These are phyloP conservation scores for Nothobranchius furzeri DNA, from an alignment of 2,113 vertebrate genomes.

Conservation along the genomic window DNA sequence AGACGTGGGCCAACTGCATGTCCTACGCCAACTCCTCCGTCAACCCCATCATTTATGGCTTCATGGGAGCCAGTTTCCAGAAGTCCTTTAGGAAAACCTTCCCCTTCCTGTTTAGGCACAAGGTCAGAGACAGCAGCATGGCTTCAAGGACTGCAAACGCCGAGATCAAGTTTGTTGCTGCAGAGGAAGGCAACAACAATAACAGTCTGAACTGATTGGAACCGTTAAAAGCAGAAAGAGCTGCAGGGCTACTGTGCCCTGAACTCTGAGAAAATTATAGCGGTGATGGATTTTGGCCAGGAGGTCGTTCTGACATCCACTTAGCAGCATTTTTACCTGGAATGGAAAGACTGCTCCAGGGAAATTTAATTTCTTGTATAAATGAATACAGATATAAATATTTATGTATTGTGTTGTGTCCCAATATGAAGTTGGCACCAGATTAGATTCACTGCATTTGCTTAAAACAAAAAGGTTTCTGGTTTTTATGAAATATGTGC, in stretches of 20 bases:
- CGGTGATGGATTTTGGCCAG: background rate
- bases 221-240: background rate
- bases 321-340: background rate
- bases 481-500: background rate
- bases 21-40: slow-evolving; percentile 86
- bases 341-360: slow-evolving; percentile 2
- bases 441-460: background rate
- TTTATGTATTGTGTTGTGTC: background rate
- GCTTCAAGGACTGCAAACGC: slow-evolving; percentile 82
- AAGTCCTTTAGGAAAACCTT: slow-evolving; percentile 86
- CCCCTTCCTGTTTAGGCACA: slow-evolving; percentile 83
- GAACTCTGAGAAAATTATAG: background rate
- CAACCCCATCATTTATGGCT: slow-evolving; percentile 83
- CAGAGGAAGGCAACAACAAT: slow-evolving; percentile 75
- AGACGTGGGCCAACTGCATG: slow-evolving; percentile 87
- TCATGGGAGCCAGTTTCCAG: slow-evolving; percentile 85
- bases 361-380: too few relatives aligned
- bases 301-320: background rate
- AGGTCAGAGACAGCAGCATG: slow-evolving; percentile 80
- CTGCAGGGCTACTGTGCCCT: background rate
- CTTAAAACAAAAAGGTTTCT: background rate
- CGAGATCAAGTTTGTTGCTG: slow-evolving; percentile 85
- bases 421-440: background rate
- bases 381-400: too few relatives aligned
- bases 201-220: slow-evolving; percentile 61